These are phyloP conservation scores for Heteractis magnifica DNA, from an alignment of 92 coral and sea anemone genomes.

Conservation along the genomic window DNA sequence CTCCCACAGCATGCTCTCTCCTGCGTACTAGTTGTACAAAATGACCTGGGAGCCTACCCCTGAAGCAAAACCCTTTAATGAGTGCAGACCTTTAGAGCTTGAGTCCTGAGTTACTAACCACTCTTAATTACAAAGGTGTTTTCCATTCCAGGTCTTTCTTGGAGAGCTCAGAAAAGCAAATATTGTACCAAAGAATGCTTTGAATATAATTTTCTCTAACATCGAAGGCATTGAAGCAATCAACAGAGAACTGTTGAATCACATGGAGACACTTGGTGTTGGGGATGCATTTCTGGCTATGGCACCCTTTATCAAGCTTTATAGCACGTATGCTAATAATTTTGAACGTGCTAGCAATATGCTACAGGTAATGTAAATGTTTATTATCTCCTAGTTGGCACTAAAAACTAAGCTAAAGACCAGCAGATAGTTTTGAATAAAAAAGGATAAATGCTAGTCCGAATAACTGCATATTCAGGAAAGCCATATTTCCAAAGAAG, in stretches of 20 bases:
- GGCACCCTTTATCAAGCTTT: constrained; percentile 94
- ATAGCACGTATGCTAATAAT: constrained; percentile 96
- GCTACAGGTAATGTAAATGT: constrained; percentile 51
- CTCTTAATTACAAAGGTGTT: not conserved
- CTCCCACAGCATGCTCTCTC: too few relatives aligned
- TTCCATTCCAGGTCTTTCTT: constrained; percentile 65
- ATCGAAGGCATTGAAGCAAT: constrained; percentile 92
- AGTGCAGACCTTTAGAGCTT: too few relatives aligned
- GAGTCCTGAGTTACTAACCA: too few relatives aligned
- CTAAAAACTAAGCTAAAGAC: too few relatives aligned
- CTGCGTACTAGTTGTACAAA: too few relatives aligned
- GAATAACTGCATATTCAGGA: too few relatives aligned
- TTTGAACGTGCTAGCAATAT: constrained; percentile 78
- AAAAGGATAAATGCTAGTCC: too few relatives aligned
- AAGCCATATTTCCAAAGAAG: too few relatives aligned
- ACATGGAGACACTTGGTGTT: constrained; percentile 88
- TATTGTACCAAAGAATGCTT: constrained; percentile 62
- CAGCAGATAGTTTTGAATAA: too few relatives aligned
- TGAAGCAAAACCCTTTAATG: too few relatives aligned
- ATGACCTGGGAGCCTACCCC: too few relatives aligned
- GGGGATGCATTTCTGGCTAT: constrained; percentile 97
- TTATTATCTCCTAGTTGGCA: too few relatives aligned
- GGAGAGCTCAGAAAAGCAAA: constrained; percentile 71
- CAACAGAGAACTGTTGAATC: constrained; percentile 83
- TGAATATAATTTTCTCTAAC: constrained; percentile 84